Percentiles rank a stretch among this genome's conserved stretches.
phyloP scores from a whole-genome alignment of 2,113 vertebrate genomes.

The Plecotus auritus region DNA sequence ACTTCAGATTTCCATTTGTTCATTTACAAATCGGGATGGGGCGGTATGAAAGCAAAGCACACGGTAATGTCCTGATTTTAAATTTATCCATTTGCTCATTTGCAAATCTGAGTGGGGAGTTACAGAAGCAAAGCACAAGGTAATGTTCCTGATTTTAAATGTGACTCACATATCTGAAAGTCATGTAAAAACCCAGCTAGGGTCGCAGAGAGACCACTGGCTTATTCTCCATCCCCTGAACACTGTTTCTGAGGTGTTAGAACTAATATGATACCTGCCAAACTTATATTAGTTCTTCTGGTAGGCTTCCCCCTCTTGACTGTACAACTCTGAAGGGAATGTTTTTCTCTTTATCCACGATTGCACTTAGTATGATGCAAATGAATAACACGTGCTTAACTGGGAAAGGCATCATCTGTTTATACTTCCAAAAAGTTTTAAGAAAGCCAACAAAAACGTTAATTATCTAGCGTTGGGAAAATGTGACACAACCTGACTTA shows the following conservation, averaged over 20 bases:
- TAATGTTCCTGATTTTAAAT: not conserved
- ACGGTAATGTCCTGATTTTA: not conserved
- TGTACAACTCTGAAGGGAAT: not conserved
- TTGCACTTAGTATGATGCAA: not conserved
- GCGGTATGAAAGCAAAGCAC: not conserved
- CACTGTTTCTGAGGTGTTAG: not conserved
- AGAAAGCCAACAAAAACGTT: not conserved
- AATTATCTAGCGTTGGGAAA: not conserved
- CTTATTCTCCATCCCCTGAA: not conserved
- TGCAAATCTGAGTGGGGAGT: not conserved
- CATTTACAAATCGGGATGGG: slow-evolving; percentile 7
- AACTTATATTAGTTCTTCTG: not conserved
- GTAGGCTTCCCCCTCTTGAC: not conserved
- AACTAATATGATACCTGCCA: not conserved
- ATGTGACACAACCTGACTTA: not conserved
- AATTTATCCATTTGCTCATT: not conserved
- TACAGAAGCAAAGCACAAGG: slow-evolving; percentile 20
- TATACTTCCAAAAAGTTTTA: not conserved
- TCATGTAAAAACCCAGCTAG: not conserved
- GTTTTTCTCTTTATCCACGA: not conserved
- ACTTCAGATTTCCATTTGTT: slow-evolving; percentile 51
- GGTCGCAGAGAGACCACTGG: not conserved
- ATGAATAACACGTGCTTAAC: not conserved
- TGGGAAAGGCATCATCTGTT: not conserved
- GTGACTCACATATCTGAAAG: not conserved